A percentile compares a stretch with the other conserved stretches of the same genome.
These are phyloP conservation scores for Turdus rufiventris DNA, from an alignment of 2,113 vertebrate species.

Conservation along the genomic window DNA sequence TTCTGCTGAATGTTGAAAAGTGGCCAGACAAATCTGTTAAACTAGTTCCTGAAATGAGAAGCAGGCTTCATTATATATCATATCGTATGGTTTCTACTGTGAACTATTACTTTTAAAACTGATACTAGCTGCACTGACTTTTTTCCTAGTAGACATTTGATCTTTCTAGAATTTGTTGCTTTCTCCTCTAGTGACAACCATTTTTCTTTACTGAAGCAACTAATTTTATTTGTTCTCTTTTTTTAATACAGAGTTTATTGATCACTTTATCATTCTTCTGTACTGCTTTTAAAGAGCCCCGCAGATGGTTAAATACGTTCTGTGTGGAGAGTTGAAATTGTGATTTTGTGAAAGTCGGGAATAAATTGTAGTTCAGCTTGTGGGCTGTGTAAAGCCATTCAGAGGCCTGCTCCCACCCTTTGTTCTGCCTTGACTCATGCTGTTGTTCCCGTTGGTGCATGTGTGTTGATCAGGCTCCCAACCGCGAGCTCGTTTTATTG, in stretches of 20 bases:
- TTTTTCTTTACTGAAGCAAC: background rate
- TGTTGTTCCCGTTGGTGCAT: background rate
- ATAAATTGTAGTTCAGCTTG: background rate
- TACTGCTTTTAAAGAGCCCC: background rate
- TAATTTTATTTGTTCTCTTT: background rate
- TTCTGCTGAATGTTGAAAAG: background rate
- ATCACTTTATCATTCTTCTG: background rate
- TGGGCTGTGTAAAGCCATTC: slow-evolving; percentile 2
- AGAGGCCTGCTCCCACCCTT: background rate
- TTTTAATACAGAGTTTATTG: background rate
- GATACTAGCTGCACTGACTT: background rate
- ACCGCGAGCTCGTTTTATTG: background rate
- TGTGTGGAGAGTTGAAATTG: background rate
- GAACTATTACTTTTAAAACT: background rate
- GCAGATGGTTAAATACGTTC: background rate
- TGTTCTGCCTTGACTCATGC: slow-evolving; percentile 36
- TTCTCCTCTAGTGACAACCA: background rate
- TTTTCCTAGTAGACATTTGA: background rate
- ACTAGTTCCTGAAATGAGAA: background rate
- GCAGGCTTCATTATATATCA: background rate
- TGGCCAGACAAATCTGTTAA: background rate
- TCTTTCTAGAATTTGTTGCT: background rate
- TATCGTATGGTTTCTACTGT: background rate
- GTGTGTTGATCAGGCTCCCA: slow-evolving; percentile 30
- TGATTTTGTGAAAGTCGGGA: background rate